These are phyloP conservation scores for Strigamia maritima DNA, from an alignment of 2,888 invertebrate species.

Conservation along the genomic window DNA sequence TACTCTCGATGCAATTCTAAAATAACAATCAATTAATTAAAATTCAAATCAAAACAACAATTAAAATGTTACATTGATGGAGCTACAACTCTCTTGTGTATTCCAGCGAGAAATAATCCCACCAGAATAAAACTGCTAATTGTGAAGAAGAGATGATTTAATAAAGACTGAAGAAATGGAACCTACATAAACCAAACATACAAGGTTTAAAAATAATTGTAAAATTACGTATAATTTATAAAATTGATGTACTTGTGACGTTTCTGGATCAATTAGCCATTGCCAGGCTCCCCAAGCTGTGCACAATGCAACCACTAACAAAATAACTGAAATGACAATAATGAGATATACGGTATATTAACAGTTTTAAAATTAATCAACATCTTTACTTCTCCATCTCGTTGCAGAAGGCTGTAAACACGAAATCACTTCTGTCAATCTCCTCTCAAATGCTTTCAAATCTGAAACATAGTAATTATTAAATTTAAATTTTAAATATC, in stretches of 20 bases:
- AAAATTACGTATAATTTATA: neutral
- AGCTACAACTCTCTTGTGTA: slow-evolving; percentile 93
- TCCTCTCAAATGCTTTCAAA: slow-evolving; percentile 94
- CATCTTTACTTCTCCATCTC: slow-evolving; percentile 85
- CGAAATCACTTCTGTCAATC: slow-evolving; percentile 94
- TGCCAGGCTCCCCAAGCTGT: slow-evolving; percentile 93
- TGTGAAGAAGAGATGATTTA: slow-evolving; percentile 92
- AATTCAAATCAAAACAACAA: neutral
- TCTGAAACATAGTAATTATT: slow-evolving; percentile 56
- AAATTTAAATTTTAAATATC: neutral
- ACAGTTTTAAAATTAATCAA: neutral
- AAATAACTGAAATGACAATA: slow-evolving; percentile 63
- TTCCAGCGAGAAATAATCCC: slow-evolving; percentile 82
- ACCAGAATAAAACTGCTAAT: slow-evolving; percentile 70
- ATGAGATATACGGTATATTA: neutral
- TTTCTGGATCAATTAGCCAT: slow-evolving; percentile 91
- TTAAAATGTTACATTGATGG: slow-evolving; percentile 69
- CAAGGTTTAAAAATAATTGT: neutral
- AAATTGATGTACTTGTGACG: slow-evolving; percentile 73
- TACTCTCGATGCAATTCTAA: slow-evolving; percentile 78
- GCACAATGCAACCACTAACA: slow-evolving; percentile 80
- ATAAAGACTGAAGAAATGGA: slow-evolving; percentile 82
- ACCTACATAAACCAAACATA: slow-evolving; percentile 55
- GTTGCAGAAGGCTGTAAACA: slow-evolving; percentile 90
- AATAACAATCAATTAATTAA: neutral